phyloP scores from a whole-genome alignment of 2,888 invertebrate genomes.

The Meiosimyza platycephala region DNA sequence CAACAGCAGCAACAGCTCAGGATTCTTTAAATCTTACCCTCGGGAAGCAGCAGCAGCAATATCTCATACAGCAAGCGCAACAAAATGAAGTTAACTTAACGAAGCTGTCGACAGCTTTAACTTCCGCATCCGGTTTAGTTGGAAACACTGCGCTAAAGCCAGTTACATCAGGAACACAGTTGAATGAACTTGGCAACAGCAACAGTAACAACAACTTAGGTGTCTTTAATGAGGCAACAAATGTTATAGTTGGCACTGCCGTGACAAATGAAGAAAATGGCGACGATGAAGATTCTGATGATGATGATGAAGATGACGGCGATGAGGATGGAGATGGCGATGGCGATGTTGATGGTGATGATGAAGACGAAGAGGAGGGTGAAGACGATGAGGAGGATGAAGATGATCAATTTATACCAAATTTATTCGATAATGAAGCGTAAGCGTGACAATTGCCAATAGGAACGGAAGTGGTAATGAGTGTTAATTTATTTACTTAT shows the following conservation, averaged over 20 bases:
- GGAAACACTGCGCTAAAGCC: conserved; percentile 4
- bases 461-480: no score
- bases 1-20: conserved; percentile 29
- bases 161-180: conserved; percentile 23
- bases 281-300: conserved; percentile 44
- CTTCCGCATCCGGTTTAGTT: conserved; percentile 24
- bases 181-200: conserved; percentile 2
- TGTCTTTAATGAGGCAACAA: conserved; percentile 12
- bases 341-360: conserved; percentile 41
- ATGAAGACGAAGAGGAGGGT: conserved; percentile 47
- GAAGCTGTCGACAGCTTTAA: neutral
- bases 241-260: conserved; percentile 23
- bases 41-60: conserved; percentile 9
- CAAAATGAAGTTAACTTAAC: conserved; percentile 22
- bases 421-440: conserved; percentile 30
- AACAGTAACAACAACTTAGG: neutral
- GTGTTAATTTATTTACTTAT: no score
- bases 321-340: conserved; percentile 44
- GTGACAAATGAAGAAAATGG: neutral
- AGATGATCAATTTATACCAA: conserved; percentile 41
- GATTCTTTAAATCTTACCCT: conserved; percentile 11
- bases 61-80: conserved; percentile 27
- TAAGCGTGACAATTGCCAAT: neutral
- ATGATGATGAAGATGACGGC: conserved; percentile 44
- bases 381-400: conserved; percentile 49